Percentiles rank a stretch among this genome's conserved stretches.
phyloP scores from a whole-genome alignment of 92 coral and sea anemone genomes.

The Bergia sp. region DNA sequence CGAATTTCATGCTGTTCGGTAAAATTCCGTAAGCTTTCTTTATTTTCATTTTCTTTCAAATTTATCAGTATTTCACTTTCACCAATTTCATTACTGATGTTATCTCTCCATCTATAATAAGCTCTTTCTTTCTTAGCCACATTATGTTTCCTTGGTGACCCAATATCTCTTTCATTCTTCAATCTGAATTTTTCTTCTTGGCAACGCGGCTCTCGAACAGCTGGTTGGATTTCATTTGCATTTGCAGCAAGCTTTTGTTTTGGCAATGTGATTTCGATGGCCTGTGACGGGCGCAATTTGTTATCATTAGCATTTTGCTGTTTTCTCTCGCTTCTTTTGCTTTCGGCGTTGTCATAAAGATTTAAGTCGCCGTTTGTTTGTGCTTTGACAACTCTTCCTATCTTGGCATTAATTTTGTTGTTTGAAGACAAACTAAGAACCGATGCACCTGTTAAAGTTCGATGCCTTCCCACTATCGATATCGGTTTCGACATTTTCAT shows the following conservation, averaged over 20 bases:
- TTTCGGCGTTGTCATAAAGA: background rate
- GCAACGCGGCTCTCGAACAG: conserved; percentile 67
- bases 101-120: conserved; percentile 69
- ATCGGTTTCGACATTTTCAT: conserved; percentile 41
- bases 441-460: conserved; percentile 67
- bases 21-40: conserved; percentile 11
- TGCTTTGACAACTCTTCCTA: conserved; percentile 46
- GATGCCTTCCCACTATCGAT: conserved; percentile 47
- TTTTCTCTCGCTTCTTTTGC: background rate
- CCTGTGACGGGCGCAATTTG: conserved; percentile 27
- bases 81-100: background rate
- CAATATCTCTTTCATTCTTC: conserved; percentile 42
- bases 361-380: conserved; percentile 17
- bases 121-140: conserved; percentile 51
- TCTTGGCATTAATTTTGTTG: conserved; percentile 44
- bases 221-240: conserved; percentile 53
- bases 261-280: conserved; percentile 3
- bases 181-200: conserved; percentile 59
- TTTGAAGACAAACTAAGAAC: conserved; percentile 28
- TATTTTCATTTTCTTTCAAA: conserved; percentile 39
- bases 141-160: conserved; percentile 43
- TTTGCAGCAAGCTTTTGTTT: conserved; percentile 38
- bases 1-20: conserved; percentile 20
- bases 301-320: conserved; percentile 40
- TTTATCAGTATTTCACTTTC: conserved; percentile 24